Base-by-base conservation (phyloP, 2,888 invertebrate genomes). In the Diplazon laetatorius region DNA sequence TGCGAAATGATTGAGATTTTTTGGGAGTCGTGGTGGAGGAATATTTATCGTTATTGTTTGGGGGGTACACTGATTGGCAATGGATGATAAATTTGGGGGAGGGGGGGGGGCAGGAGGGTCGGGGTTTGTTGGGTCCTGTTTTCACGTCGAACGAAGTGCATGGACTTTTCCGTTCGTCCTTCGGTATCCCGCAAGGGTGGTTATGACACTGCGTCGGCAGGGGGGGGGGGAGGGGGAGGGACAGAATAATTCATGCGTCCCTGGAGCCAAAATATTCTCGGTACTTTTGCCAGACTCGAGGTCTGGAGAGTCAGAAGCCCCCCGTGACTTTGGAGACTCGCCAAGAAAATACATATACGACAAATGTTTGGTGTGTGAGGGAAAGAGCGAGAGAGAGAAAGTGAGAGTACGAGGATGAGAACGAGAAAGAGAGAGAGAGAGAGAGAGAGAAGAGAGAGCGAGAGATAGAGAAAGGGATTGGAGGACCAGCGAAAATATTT, bases 161-260 rank as follows among this genome's bases (percentile, higher is more conserved):
- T 55, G 20, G 12, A 42, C 6, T 30, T 62, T 66, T 52, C 50
- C 20, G 44, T 59, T 57, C 55, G 6, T 50, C 16, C 22, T 4
- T 73, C 18, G 37, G 25, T 50, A 30, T 30, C 14, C n/a, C 20
- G 48, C 25, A 25, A n/a, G 39, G 68, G 75, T 75, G 62, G 65
- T 68, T 66, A 75, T 69, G 68, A 74, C 60, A 60, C 60, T 68
- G 66, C 52, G 60, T 69, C 48, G 60, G n/a, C n/a, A n/a, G n/a
- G n/a, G n/a, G n/a, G n/a, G n/a, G n/a, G n/a, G n/a, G n/a, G n/a
- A n/a, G n/a, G n/a, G n/a, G n/a, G n/a, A n/a, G 20, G 48, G 63
- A 57, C 30, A 18, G 72, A 72, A 77, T 73, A 72, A 77, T 73
- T 77, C 77, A 77, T 50, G 77, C 72, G 55, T 77, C 63, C 42